These are phyloP conservation scores for Phalacrocorax carbo DNA, from an alignment of 2,113 vertebrate species.

Conservation along the genomic window DNA sequence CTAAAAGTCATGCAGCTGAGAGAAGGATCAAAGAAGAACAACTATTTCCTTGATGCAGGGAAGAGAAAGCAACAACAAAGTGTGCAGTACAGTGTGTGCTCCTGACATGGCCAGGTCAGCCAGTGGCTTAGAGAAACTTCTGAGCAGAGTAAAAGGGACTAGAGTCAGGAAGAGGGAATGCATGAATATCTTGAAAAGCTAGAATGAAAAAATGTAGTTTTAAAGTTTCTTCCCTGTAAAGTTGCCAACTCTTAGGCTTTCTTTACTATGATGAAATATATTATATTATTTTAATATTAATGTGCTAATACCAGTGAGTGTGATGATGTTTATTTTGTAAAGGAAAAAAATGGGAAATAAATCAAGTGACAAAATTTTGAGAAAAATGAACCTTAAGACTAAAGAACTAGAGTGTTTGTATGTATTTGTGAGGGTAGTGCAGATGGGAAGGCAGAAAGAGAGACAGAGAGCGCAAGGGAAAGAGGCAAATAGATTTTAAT, in stretches of 20 bases:
- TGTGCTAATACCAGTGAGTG: neutral
- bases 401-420: neutral
- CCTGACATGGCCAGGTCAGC: constrained; percentile 26
- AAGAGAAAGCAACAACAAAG: constrained; percentile 40
- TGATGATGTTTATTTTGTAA: neutral
- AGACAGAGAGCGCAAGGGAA: neutral
- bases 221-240: neutral
- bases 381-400: neutral
- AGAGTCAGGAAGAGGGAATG: neutral
- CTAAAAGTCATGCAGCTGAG: constrained; percentile 24
- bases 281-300: neutral
- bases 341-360: neutral
- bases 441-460: neutral
- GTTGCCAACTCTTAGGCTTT: neutral
- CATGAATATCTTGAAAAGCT: neutral
- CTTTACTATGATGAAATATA: neutral
- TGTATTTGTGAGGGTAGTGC: neutral
- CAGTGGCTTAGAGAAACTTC: constrained; percentile 26
- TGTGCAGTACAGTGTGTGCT: neutral
- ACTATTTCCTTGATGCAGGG: constrained; percentile 45
- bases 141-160: constrained; percentile 11
- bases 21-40: constrained; percentile 51
- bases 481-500: neutral
- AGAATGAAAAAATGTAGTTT: neutral
- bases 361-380: neutral